Base-by-base conservation (phyloP, 2,797 vertebrate genomes). In the Selene dorsalis region DNA sequence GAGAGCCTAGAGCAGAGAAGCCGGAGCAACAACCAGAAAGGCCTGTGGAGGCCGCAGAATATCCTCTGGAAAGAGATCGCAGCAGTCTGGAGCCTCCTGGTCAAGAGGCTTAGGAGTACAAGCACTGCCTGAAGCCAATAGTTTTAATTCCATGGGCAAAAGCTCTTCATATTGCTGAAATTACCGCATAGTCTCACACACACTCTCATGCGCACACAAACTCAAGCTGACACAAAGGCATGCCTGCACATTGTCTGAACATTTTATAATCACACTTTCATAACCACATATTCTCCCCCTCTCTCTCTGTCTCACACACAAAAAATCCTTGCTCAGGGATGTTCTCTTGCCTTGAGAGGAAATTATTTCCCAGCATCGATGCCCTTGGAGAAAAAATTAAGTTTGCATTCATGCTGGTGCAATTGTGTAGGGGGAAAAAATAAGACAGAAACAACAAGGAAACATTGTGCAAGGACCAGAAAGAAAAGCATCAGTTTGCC, bases 181-280 rank as follows among this genome's bases (percentile, higher is more conserved):
- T 82, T 77, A 89, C 87, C 89, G 81, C 86, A 87, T 57, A 75
- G 63, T 84, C 88, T 84, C 80, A 55, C 75, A 85, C 66, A 80
- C 66, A 52, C 70, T 73, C 76, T 28, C 78, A 84, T 58, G 58
- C 74, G 35, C 60, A 58, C 72, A 24, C 77, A 87, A 87, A 89
- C 76, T 87, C 78, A 48, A 82, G 80, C 87, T 88, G 88, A 92
- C 92, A 87, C 84, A 80, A 86, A 88, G 82, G 74, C 87, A 89
- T 88, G 90, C 79, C 86, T 92, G 91, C 89, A 92, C 88, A 92
- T 91, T 84, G 91, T 92, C 87, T 88, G 79, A 78, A 87, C 85
- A 87, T 82, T 92, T 92, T 69, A 89, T 87, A 91, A 89, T 92
- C 84, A 84, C 88, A 92, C 87, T 89, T 89, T 85, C 80, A 87